Conservation (phyloP, 2,797 vertebrate genomes). For the Siniperca obscura region DNA sequence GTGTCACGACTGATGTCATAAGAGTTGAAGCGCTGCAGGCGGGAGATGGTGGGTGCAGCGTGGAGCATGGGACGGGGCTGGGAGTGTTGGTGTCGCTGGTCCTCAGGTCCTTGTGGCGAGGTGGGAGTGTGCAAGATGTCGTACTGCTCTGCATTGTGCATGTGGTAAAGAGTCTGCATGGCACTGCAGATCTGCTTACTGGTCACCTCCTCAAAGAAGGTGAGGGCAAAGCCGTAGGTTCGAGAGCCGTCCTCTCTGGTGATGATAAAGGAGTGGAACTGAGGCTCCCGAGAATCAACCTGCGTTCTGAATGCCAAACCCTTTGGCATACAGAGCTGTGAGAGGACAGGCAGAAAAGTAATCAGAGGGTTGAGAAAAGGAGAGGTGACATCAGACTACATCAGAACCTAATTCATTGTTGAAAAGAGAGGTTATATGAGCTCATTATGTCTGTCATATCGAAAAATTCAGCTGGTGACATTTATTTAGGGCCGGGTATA, state of each 20-base stretch:
- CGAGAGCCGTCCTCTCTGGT: slow-evolving; percentile 98
- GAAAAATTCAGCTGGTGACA: not conserved
- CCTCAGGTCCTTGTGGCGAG: slow-evolving; percentile 81
- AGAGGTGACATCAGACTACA: not conserved
- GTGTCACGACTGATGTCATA: slow-evolving; percentile 99
- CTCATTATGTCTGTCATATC: not conserved
- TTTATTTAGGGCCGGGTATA: not conserved
- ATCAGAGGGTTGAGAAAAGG: not conserved
- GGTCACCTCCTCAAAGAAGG: slow-evolving; percentile 98
- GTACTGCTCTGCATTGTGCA: slow-evolving; percentile 98
- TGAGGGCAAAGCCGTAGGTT: slow-evolving; percentile 97
- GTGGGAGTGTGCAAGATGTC: slow-evolving; percentile 91
- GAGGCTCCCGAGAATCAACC: slow-evolving; percentile 91
- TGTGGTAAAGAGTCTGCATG: slow-evolving; percentile 99
- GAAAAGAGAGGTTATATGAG: not conserved
- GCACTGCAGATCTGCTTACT: slow-evolving; percentile 99
- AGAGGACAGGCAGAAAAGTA: slow-evolving; percentile 8
- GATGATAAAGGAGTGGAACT: slow-evolving; percentile 98
- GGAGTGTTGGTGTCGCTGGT: slow-evolving; percentile 82
- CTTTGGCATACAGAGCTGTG: slow-evolving; percentile 85
- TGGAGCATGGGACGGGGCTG: slow-evolving; percentile 86
- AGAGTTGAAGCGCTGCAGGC: slow-evolving; percentile 97
- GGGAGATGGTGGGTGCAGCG: slow-evolving; percentile 89
- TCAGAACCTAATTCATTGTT: not conserved
- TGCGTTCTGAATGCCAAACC: slow-evolving; percentile 90